Percentiles rank a stretch among this genome's conserved stretches.
These are phyloP conservation scores for Lagopus muta DNA, from an alignment of 2,113 vertebrate species.

Conservation along the genomic window DNA sequence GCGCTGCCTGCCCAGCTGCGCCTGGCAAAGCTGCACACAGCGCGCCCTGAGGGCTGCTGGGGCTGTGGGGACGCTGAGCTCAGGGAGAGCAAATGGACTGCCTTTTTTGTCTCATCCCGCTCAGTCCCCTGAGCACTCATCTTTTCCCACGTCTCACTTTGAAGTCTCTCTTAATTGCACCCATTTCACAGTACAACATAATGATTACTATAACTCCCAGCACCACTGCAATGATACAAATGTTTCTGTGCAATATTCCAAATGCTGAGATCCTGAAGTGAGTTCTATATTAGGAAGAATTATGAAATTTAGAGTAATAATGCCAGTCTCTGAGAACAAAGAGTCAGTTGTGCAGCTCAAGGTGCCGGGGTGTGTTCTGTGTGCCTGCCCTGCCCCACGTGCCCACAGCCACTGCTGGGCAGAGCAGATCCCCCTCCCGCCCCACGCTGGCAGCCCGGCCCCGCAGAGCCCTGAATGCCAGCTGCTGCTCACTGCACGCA, in stretches of 20 bases:
- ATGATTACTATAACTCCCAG: background rate
- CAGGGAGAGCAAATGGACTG: background rate
- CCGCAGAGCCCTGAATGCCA: too few species aligned
- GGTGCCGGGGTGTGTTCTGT: background rate
- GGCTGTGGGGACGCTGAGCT: too few species aligned
- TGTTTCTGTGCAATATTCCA: background rate
- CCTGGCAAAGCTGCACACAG: too few species aligned
- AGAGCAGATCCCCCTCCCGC: background rate
- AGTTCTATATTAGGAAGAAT: background rate
- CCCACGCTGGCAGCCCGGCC: too few species aligned
- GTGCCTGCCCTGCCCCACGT: background rate
- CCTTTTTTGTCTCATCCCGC: background rate
- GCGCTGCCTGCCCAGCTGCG: too few species aligned
- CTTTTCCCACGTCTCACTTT: background rate
- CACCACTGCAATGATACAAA: background rate
- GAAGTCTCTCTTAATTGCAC: background rate
- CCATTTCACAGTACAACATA: background rate
- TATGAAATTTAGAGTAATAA: background rate
- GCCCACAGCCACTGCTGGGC: too few species aligned
- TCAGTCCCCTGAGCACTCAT: rapidly evolving
- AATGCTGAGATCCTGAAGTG: background rate
- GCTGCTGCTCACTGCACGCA: too few species aligned
- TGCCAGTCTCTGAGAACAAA: background rate
- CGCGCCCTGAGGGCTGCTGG: too few species aligned
- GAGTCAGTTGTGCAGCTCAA: background rate